Conservation (phyloP, 2,888 invertebrate species). For the Cataglyphis albicans region DNA sequence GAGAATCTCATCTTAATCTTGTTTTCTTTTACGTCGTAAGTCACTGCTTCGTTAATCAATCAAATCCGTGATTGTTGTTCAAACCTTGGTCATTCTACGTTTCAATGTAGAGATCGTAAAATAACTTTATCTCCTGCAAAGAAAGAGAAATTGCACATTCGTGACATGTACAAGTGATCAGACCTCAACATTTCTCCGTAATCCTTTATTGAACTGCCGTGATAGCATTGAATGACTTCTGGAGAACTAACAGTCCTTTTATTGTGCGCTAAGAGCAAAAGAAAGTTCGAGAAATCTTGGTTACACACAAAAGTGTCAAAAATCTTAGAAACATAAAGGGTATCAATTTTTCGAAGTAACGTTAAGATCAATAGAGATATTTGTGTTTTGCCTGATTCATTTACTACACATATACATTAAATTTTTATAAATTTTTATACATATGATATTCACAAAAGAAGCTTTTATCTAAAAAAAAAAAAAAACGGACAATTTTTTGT, state of each 20-base stretch:
- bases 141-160: conserved; percentile 15
- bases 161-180: conserved; percentile 20
- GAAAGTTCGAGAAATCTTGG: neutral
- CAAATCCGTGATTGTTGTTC: conserved; percentile 51
- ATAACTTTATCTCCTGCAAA: conserved; percentile 31
- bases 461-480: neutral
- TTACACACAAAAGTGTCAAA: neutral
- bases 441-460: neutral
- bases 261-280: neutral
- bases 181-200: neutral
- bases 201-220: neutral
- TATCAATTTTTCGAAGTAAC: neutral
- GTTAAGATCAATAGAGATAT: neutral
- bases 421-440: neutral
- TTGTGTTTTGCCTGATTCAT: too few relatives aligned
- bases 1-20: neutral
- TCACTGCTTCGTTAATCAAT: conserved; percentile 75
- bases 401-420: neutral
- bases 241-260: neutral
- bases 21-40: conserved; percentile 13
- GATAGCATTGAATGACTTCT: conserved; percentile 2
- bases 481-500: neutral
- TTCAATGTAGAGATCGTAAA: conserved; percentile 19
- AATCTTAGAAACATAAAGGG: neutral
- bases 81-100: neutral